Conservation (phyloP, 1,140 invertebrate genomes). For the Dendroctonus ponderosae region DNA sequence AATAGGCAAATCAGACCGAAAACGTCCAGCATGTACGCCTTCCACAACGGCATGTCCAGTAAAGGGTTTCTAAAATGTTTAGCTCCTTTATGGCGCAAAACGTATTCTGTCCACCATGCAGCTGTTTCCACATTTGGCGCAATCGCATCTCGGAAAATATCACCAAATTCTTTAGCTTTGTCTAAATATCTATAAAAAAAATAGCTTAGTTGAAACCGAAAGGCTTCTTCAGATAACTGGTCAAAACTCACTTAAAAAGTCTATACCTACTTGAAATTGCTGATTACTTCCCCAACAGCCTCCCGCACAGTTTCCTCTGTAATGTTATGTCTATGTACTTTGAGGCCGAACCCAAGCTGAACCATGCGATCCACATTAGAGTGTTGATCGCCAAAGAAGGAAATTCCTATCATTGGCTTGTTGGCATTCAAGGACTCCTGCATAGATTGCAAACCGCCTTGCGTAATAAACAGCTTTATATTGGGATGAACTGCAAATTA, state of each 20-base stretch:
- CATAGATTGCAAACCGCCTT: constrained; percentile 56
- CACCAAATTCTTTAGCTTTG: constrained; percentile 34
- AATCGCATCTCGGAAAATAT: constrained; percentile 45
- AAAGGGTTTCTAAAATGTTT: constrained; percentile 47
- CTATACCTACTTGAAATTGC: constrained; percentile 36
- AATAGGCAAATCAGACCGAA: constrained; percentile 42
- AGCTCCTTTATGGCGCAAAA: constrained; percentile 51
- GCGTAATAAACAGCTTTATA: constrained; percentile 54
- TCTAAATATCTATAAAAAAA: constrained; percentile 39
- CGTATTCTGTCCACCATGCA: constrained; percentile 57
- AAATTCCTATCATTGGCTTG: constrained; percentile 56
- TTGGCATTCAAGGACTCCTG: constrained; percentile 54
- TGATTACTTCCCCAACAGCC: constrained; percentile 35
- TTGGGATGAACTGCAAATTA: constrained; percentile 48
- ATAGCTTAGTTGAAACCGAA: neutral
- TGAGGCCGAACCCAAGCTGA: constrained; percentile 43
- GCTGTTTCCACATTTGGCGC: constrained; percentile 50
- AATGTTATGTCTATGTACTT: constrained; percentile 37
- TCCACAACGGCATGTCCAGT: constrained; percentile 50
- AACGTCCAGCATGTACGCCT: constrained; percentile 54
- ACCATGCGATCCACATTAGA: constrained; percentile 44
- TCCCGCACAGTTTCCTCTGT: constrained; percentile 33
- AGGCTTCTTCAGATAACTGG: neutral
- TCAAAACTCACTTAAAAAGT: neutral
- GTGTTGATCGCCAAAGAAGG: constrained; percentile 50